Evolutionary conservation across 1,140 invertebrate genomes (phyloP).

Genomic region (Leptonema lineaticorne): DNA sequence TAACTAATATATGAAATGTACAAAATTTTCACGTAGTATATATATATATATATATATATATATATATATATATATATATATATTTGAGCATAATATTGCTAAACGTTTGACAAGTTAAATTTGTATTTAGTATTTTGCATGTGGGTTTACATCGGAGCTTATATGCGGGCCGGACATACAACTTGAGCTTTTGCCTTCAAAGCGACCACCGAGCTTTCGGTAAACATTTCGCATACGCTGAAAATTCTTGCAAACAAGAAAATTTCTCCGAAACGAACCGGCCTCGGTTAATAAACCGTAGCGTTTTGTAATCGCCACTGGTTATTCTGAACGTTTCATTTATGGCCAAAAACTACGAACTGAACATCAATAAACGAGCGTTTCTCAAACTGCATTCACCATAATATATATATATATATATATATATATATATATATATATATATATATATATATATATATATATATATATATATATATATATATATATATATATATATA

Average conservation of each 20-base stretch:
- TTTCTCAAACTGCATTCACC: too few relatives aligned
- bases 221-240: neutral
- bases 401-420: neutral
- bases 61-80: too few relatives aligned
- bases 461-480: neutral
- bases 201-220: slow-evolving; percentile 7
- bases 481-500: neutral
- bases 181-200: slow-evolving; percentile 4
- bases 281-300: too few relatives aligned
- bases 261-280: too few relatives aligned
- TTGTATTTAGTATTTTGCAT: slow-evolving; percentile 9
- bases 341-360: too few relatives aligned
- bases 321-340: too few relatives aligned
- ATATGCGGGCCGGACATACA: neutral
- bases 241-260: slow-evolving; percentile 1
- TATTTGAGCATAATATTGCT: too few relatives aligned
- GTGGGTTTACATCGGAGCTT: slow-evolving; percentile 6
- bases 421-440: neutral
- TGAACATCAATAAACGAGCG: too few relatives aligned
- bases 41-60: too few relatives aligned
- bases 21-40: too few relatives aligned
- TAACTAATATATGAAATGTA: too few relatives aligned
- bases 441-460: neutral
- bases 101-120: neutral
- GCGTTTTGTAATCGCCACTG: too few relatives aligned